Base-by-base conservation (phyloP, 2,113 vertebrate species). In the Gambusia affinis region DNA sequence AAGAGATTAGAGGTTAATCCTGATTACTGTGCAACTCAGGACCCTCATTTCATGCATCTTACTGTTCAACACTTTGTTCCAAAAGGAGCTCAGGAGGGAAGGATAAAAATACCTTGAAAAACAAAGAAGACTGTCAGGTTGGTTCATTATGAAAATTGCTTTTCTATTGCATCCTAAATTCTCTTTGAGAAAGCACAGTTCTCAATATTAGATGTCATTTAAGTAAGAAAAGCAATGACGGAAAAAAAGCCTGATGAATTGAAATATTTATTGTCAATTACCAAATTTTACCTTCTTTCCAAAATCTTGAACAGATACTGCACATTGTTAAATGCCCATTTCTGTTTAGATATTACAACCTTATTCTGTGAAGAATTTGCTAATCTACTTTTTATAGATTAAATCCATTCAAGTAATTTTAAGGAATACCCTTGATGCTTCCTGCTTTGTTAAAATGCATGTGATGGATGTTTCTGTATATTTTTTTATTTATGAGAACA, bases 11-110 rank as follows among this genome's bases (percentile, higher is more conserved):
- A 81, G 72, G 82, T 81, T 87, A 83, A 87, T 75, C 71, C 76
- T 37, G 64, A 78, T 72, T 67, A 81, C 74, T 80, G 76, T 64
- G 33, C 72, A 72, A 64, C 47, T 65, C 79, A 78, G 64, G 84
- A 67, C 17, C 8, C 22, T 44, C 68, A 35, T 74, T 70, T 85
- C 83, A 87, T 90, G 80, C 82, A 67, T 37, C 35, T 37, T 86
- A 78, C 62, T 68, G 73, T 78, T 71, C 60, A 60, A 64, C 79
- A 78, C 79, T 83, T 67, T 62, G 64, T 72, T 73, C 75, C 77
- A 83, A 61, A 75, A 65, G 70, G 69, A 76, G 42, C 77, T 33
- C 19, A 80, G 44, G 24, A 29, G 12, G 3, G 31, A 14, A 68
- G 31, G 60, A 75, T 75, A 22, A 60, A 86, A 82, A 60, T 27